Percentiles rank a stretch among this genome's conserved stretches.
These are phyloP conservation scores for Cryptus armator DNA, from an alignment of 2,888 invertebrate species.

Conservation along the genomic window DNA sequence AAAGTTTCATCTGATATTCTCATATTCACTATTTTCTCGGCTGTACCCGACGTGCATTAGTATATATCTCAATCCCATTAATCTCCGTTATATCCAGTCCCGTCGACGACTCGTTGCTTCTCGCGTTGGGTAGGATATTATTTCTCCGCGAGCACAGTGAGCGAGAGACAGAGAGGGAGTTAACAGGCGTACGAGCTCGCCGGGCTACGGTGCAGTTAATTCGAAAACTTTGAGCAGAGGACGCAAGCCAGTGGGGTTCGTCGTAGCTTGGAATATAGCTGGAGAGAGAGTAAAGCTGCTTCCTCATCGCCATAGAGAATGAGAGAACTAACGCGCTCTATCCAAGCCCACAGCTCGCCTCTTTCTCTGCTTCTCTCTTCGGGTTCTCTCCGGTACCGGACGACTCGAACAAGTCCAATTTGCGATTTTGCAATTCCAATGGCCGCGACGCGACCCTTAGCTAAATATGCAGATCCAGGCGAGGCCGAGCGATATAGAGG, in stretches of 20 bases:
- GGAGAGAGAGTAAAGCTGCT: constrained; percentile 40
- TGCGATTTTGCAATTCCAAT: constrained; percentile 85
- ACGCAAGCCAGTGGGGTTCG: constrained; percentile 52
- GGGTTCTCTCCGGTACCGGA: constrained; percentile 49
- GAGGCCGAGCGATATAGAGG: constrained; percentile 20
- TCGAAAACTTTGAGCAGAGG: constrained; percentile 76
- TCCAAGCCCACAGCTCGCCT: constrained; percentile 8
- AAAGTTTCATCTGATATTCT: background rate
- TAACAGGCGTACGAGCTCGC: constrained; percentile 55
- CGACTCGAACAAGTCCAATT: constrained; percentile 83
- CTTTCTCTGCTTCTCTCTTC: constrained; percentile 34
- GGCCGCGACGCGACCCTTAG: constrained; percentile 82
- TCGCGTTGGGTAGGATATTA: constrained; percentile 51
- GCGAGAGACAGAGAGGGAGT: constrained; percentile 28
- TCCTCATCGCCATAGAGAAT: constrained; percentile 17
- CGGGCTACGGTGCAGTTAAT: constrained; percentile 74
- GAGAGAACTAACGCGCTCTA: constrained; percentile 27
- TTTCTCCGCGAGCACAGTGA: constrained; percentile 41
- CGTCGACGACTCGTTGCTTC: constrained; percentile 57
- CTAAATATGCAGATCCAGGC: constrained; percentile 83
- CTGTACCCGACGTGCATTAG: constrained; percentile 29
- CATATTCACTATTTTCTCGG: background rate
- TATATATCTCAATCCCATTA: constrained; percentile 64
- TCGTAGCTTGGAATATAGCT: constrained; percentile 49
- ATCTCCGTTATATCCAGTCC: constrained; percentile 61